Percentiles rank a stretch among this genome's conserved stretches.
These are phyloP conservation scores for Microctonus hyperodae DNA, from an alignment of 2,888 invertebrate species.

Conservation along the genomic window DNA sequence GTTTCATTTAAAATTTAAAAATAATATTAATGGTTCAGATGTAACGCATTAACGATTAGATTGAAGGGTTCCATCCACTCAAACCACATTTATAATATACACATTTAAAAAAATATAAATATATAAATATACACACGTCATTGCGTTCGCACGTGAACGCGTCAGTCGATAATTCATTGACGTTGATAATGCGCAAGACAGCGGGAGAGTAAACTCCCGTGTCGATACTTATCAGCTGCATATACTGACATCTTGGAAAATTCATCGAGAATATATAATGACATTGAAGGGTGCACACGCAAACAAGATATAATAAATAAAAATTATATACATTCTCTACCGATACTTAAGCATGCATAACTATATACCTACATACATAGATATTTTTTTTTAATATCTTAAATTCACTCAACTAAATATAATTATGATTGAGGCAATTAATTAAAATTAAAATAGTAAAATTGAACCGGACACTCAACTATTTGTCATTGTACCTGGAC, in stretches of 20 bases:
- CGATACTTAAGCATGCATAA: no score
- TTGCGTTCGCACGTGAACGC: conserved; percentile 5
- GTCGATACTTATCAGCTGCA: neutral
- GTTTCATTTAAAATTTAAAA: conserved; percentile 44
- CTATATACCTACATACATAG: no score
- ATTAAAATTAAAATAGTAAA: conserved; percentile 2
- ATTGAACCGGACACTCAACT: neutral
- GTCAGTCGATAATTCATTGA: neutral
- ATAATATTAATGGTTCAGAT: conserved; percentile 49
- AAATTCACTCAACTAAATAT: neutral
- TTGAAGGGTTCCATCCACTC: neutral
- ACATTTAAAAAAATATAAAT: neutral
- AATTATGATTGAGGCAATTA: neutral
- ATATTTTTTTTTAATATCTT: neutral
- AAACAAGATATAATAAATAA: neutral
- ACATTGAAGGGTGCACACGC: neutral
- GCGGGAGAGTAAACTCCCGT: neutral
- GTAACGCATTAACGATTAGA: conserved; percentile 5
- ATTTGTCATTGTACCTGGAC: no score
- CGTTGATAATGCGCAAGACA: conserved; percentile 7
- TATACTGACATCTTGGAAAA: neutral
- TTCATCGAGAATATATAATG: neutral
- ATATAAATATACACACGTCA: neutral
- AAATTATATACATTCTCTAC: neutral
- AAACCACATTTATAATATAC: neutral